Percentiles rank a stretch among this genome's conserved stretches.
These are phyloP conservation scores for Kryptolebias ocellatus DNA, from an alignment of 2,797 vertebrate genomes.

Conservation along the genomic window DNA sequence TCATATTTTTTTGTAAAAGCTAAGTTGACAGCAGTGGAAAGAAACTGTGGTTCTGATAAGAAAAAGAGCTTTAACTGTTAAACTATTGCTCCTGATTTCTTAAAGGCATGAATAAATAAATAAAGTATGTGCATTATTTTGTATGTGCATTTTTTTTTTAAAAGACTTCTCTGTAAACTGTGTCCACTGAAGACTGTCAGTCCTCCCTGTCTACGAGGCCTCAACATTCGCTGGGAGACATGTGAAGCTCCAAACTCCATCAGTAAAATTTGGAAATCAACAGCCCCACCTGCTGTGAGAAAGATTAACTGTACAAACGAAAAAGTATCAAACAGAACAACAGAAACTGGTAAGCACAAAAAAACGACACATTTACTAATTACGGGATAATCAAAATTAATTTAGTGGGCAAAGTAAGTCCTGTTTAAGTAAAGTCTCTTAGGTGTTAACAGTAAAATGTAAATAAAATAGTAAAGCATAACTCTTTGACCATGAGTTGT, in stretches of 20 bases:
- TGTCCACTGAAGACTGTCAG: slow-evolving; percentile 18
- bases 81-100: neutral
- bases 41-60: neutral
- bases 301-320: neutral
- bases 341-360: neutral
- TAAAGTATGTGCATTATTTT: too few species aligned
- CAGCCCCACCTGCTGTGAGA: slow-evolving; percentile 82
- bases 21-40: neutral
- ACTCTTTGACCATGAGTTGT: too few species aligned
- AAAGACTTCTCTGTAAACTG: neutral
- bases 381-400: neutral
- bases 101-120: too few species aligned
- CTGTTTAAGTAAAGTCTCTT: too few species aligned
- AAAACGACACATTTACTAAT: neutral
- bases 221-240: slow-evolving; percentile 43
- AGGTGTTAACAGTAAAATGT: too few species aligned
- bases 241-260: neutral
- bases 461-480: too few species aligned
- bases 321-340: neutral
- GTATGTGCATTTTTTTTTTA: neutral
- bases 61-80: neutral
- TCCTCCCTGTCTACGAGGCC: slow-evolving; percentile 12
- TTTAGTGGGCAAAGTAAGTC: neutral
- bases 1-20: neutral
- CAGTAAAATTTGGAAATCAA: slow-evolving; percentile 72